Base-by-base conservation (phyloP, 2,797 vertebrate genomes). In the Percopsis omiscomaycus region DNA sequence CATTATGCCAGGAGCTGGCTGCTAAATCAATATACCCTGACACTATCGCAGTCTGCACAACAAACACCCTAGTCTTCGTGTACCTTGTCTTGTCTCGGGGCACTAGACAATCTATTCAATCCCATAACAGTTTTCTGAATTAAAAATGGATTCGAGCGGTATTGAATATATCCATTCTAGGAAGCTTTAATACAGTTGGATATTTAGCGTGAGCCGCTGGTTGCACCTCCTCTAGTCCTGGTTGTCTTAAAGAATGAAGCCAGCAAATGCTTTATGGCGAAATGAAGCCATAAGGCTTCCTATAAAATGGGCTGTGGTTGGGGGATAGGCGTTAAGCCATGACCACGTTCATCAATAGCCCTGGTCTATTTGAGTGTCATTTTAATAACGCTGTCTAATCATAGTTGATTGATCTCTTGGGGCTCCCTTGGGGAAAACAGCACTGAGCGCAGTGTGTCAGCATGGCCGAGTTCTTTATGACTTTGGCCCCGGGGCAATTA, bases 1-100 rank as follows among this genome's bases (percentile, higher is more conserved):
- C 81, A 88, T 90, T 88, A 87, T 80, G 80, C 81, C 56, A 70
- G 74, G 78, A 84, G 80, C 76, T 78, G 74, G 75, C 71, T 73
- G 79, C 85, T 86, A 78, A 89, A 89, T 89, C 91, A 91, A 85
- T 87, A 83, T 80, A 88, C 66, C 86, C 77, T 80, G 84, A 87
- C 60, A 56, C 73, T 61, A 77, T 68, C 71, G 56, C 80, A 75
- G 76, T 77, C 83, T 73, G 78, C 81, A 69, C 71, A 72, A 79
- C 83, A 86, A 87, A 78, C 78, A 77, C 45, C 58, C 22, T 0
- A 45, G 74, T 77, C 73, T 70, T 59, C 76, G 71, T 75, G 79
- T 75, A 80, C 70, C 68, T 42, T 78, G 65, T 61, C 78, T 69
- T 62, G 66, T 84, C 76, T 78, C 16, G 50, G 71, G 64, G 69